A percentile compares a stretch with the other conserved stretches of the same genome.
Evolutionary conservation across 2,888 invertebrate species (phyloP).

Genomic region (Asteroscopus sphinx): DNA sequence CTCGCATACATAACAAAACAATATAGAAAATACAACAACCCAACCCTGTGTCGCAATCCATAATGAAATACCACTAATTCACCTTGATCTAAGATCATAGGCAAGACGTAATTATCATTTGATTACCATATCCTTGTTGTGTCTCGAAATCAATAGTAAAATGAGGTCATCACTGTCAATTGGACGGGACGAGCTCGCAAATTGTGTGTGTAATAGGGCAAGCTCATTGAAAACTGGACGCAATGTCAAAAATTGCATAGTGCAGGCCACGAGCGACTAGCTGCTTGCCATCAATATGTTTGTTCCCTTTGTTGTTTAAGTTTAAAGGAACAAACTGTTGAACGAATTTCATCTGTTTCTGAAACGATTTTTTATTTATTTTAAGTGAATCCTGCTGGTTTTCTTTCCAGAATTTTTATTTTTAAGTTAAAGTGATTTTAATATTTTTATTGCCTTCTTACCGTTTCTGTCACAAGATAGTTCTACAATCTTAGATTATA

Average conservation of each 20-base stretch:
- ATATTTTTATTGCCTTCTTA: too few species aligned
- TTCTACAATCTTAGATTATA: too few species aligned
- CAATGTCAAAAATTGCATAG: constrained; percentile 61
- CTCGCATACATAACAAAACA: too few species aligned
- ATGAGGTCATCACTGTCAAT: constrained; percentile 49
- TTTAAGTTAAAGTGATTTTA: too few species aligned
- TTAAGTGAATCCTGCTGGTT: too few species aligned
- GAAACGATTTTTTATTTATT: too few species aligned
- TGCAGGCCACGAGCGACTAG: not conserved
- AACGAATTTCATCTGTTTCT: too few species aligned
- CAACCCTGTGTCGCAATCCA: constrained; percentile 9
- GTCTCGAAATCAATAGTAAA: constrained; percentile 40
- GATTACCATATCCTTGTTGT: constrained; percentile 49
- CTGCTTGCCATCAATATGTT: not conserved
- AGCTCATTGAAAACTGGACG: constrained; percentile 60
- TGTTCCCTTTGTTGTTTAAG: not conserved
- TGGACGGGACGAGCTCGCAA: constrained; percentile 47
- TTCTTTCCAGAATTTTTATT: too few species aligned
- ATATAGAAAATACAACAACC: not conserved
- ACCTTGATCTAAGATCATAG: constrained; percentile 51
- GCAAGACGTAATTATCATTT: constrained; percentile 44
- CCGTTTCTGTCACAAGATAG: too few species aligned
- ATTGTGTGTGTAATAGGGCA: constrained; percentile 41
- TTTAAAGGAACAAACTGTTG: too few species aligned
- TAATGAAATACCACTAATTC: constrained; percentile 49